Percentiles rank a stretch among this genome's conserved stretches.
Conservation (phyloP, 2,113 vertebrate species). For the Strix aluco region DNA sequence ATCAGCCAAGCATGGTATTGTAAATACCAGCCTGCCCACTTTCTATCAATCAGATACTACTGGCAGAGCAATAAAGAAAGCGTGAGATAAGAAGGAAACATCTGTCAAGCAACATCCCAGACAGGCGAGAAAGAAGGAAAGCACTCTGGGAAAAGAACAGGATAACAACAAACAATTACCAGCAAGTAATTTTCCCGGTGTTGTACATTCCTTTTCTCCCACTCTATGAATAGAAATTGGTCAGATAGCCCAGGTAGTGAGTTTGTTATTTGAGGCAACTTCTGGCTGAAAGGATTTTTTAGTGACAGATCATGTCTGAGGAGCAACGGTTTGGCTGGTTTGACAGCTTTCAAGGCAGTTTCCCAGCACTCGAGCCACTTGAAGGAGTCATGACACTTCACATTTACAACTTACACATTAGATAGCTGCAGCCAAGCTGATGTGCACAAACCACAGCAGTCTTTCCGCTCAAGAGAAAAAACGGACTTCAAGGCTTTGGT, state of each 20-base stretch:
- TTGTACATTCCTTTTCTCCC: background rate
- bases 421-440: background rate
- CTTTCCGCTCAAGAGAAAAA: background rate
- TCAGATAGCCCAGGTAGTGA: background rate
- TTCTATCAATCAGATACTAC: slow-evolving; percentile 55
- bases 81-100: slow-evolving; percentile 56
- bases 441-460: background rate
- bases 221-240: slow-evolving; percentile 27
- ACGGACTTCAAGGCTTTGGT: background rate
- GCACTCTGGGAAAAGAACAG: background rate
- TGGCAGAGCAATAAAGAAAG: slow-evolving; percentile 58
- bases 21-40: slow-evolving; percentile 46
- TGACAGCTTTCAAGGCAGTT: slow-evolving; percentile 50
- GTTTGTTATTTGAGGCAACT: background rate
- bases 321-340: background rate
- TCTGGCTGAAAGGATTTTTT: slow-evolving; percentile 33
- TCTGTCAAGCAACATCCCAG: slow-evolving; percentile 25
- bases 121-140: background rate
- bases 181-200: background rate
- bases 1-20: slow-evolving; percentile 25
- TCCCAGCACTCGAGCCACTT: background rate
- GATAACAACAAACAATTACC: slow-evolving; percentile 34
- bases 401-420: background rate
- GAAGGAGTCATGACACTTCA: slow-evolving; percentile 5
- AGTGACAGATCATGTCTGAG: background rate